Conservation (phyloP, 2,797 vertebrate genomes). For the Phrynocephalus guinanensis region DNA sequence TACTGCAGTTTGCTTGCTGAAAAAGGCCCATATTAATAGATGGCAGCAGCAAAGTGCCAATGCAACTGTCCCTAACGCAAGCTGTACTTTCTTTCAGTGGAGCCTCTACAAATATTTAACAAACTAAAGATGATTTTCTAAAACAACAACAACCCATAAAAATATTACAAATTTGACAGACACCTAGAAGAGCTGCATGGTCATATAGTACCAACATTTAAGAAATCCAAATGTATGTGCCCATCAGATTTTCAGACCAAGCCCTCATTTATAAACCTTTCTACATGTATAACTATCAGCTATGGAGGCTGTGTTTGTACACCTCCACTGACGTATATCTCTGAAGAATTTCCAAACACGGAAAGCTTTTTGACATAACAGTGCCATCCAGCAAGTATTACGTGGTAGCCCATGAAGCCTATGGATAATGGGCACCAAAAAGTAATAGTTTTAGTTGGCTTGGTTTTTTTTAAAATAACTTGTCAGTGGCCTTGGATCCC, state of each 20-base stretch:
- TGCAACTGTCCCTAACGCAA: neutral
- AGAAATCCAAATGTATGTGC: neutral
- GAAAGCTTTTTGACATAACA: neutral
- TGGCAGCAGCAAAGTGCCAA: too few species aligned
- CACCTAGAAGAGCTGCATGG: neutral
- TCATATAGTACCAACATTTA: neutral
- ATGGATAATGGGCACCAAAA: neutral
- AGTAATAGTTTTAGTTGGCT: neutral
- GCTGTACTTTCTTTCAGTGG: neutral
- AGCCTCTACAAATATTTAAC: neutral
- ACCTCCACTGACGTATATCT: neutral
- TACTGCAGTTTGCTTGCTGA: neutral
- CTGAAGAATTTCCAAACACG: neutral
- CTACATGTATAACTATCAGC: neutral
- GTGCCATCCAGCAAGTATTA: neutral
- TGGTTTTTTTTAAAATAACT: too few species aligned
- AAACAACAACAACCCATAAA: neutral
- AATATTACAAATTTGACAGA: neutral
- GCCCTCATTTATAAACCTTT: neutral
- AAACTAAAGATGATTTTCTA: neutral
- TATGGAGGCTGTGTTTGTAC: neutral
- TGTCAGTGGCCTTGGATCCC: too few species aligned
- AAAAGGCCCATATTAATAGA: neutral
- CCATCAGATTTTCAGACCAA: neutral
- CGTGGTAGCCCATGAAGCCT: neutral